These are phyloP conservation scores for Passerina amoena DNA, from an alignment of 2,113 vertebrate species.

Conservation along the genomic window DNA sequence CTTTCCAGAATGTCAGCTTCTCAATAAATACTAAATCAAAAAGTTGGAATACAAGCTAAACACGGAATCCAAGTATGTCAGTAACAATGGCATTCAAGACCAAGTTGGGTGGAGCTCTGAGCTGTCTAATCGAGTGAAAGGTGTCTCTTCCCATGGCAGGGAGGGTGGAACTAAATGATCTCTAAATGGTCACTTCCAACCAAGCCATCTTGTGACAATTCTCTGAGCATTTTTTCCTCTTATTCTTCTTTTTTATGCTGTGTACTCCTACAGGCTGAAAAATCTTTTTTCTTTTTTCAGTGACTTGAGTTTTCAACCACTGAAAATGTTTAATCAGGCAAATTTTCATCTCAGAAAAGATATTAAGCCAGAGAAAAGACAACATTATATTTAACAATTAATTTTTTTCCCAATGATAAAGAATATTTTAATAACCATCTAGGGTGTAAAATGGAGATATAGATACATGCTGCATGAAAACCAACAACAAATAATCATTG, in stretches of 20 bases:
- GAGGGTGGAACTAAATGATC: neutral
- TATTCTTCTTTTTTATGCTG: neutral
- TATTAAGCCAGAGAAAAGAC: neutral
- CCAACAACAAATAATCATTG: neutral
- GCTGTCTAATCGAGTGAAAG: neutral
- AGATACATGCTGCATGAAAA: neutral
- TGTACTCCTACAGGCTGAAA: neutral
- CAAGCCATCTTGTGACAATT: neutral
- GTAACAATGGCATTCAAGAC: neutral
- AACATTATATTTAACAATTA: neutral
- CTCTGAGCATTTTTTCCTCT: neutral
- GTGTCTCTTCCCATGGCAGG: neutral
- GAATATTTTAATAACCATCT: neutral
- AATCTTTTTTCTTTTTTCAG: neutral
- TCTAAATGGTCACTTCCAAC: neutral
- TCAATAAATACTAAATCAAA: neutral
- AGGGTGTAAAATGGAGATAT: neutral
- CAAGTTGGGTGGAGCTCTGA: neutral
- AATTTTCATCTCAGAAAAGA: neutral
- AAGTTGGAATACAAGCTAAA: neutral
- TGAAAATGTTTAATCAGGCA: neutral
- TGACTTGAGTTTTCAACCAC: fast-evolving
- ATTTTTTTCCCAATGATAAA: neutral
- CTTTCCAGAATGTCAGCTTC: neutral
- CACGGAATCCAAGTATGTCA: neutral